Percentiles rank a stretch among this genome's conserved stretches.
phyloP scores from a whole-genome alignment of 2,888 invertebrate genomes.

The Timandra comae region DNA sequence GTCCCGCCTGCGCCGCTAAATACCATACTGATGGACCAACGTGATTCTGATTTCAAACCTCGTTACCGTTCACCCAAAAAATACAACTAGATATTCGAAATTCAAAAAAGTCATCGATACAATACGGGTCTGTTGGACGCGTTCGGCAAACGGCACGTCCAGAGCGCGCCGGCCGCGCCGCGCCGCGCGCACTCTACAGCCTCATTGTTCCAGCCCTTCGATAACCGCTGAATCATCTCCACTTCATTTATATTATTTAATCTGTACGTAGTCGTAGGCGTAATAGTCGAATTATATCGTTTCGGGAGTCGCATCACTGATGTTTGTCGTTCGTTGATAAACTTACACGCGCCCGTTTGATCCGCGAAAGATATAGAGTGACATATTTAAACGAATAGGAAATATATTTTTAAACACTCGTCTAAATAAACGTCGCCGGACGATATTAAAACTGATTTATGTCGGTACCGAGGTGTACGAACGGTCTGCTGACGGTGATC shows the following conservation, averaged over 20 bases:
- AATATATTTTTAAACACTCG: slow-evolving; percentile 41
- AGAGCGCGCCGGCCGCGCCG: slow-evolving; percentile 26
- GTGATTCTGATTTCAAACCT: slow-evolving; percentile 69
- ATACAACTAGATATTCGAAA: slow-evolving; percentile 28
- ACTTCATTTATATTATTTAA: slow-evolving; percentile 71
- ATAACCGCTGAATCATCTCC: slow-evolving; percentile 57
- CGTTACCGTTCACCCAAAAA: slow-evolving; percentile 52
- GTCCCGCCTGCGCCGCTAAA: slow-evolving; percentile 35
- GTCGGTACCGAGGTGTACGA: slow-evolving; percentile 22
- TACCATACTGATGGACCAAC: slow-evolving; percentile 50
- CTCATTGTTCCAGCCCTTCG: slow-evolving; percentile 50
- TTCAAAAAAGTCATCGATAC: slow-evolving; percentile 52
- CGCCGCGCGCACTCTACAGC: slow-evolving; percentile 19
- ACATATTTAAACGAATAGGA: slow-evolving; percentile 43
- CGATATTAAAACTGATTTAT: slow-evolving; percentile 45
- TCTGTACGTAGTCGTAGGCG: slow-evolving; percentile 55
- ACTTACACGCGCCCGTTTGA: slow-evolving; percentile 35
- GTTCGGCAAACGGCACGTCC: slow-evolving; percentile 32
- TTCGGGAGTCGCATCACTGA: slow-evolving; percentile 43
- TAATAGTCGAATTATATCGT: slow-evolving; percentile 60
- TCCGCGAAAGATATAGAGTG: slow-evolving; percentile 42
- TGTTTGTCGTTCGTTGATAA: slow-evolving; percentile 55
- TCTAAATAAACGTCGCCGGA: slow-evolving; percentile 42
- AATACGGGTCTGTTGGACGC: slow-evolving; percentile 33
- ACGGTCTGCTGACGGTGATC: slow-evolving; percentile 18